Evolutionary conservation across 2,113 vertebrate genomes (phyloP), one percentile per base, ranked within the genome.

Genomic region (Sinocyclocheilus anophthalmus): DNA sequence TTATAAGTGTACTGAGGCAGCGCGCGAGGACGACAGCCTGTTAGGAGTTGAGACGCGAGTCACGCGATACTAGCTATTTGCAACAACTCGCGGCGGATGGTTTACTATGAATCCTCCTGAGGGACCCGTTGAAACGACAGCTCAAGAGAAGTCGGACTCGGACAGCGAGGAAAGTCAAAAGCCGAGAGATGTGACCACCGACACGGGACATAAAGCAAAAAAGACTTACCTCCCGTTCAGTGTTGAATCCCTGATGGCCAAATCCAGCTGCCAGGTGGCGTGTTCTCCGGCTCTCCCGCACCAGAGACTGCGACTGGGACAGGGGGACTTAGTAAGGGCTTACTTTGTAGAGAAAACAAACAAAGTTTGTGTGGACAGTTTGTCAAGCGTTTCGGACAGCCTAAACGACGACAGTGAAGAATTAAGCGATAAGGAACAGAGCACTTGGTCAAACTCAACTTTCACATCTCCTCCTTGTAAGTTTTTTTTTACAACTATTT

Each of bases 241-340:
- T 81, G 96, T 96, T n/a, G 94, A 96, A 86, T 95, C 96, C 59
- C 88, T 96, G 87, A 95, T 96, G 88, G 93, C 94, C n/a, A 95
- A 91, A 87, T 92, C 90, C 86, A 91, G 93, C 86, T 37, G 45
- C 45, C 45, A 45, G 45, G 45, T 45, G 10, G 9, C 45, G 45
- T 45, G 45, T 12, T 48, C 45, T 2, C 45, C 45, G 10, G 45
- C 45, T 45, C 42, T 45, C 10, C 42, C 9, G 2, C 42, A 45
- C 9, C 42, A 10, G 45, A 48, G 45, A 48, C 45, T 48, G 45
- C 11, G 45, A 12, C 45, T 48, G 45, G 11, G 45, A 48, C 45
- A 48, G 45, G 45, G 12, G 45, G 45, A 48, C 45, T 48, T 48
- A 48, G 45, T 48, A 3, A 48, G 45, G 45, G 3, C 45, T 48